phyloP scores from a whole-genome alignment of 2,888 invertebrate genomes.

The Nasonia oneida region DNA sequence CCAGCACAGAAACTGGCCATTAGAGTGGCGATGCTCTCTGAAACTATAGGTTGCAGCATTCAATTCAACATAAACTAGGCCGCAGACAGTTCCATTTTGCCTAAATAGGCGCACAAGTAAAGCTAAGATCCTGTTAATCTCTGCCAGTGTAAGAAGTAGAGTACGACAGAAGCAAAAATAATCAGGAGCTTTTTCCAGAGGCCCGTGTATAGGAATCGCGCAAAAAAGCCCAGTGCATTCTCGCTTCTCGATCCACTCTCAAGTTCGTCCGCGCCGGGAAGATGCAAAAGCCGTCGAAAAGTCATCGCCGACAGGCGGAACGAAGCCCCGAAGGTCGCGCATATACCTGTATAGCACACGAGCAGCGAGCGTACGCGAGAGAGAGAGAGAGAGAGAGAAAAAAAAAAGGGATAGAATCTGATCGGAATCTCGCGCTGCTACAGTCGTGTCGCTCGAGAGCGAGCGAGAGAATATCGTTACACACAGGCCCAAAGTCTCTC shows the following conservation, averaged over 20 bases:
- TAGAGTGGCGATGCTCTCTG: too few relatives aligned
- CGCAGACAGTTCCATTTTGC: too few relatives aligned
- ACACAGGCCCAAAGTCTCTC: not conserved
- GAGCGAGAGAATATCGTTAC: constrained; percentile 5
- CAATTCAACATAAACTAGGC: too few relatives aligned
- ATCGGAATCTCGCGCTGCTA: constrained; percentile 33
- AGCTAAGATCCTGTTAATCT: too few relatives aligned
- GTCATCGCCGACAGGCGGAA: constrained; percentile 17
- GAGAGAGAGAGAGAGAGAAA: not conserved
- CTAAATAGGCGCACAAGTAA: too few relatives aligned
- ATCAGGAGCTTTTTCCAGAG: not conserved
- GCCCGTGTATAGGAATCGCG: not conserved
- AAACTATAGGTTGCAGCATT: too few relatives aligned
- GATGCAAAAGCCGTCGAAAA: constrained; percentile 10
- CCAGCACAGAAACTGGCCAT: too few relatives aligned
- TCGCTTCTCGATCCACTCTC: not conserved
- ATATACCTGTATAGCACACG: not conserved
- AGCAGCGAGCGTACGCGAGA: too few relatives aligned
- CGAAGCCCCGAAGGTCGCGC: not conserved
- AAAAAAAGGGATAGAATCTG: not conserved
- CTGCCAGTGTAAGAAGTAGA: too few relatives aligned
- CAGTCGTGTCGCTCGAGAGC: constrained; percentile 6
- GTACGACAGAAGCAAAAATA: too few relatives aligned
- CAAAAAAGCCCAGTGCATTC: not conserved
- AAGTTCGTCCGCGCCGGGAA: not conserved